These are phyloP conservation scores for Rhorus exstirpatorius DNA, from an alignment of 2,888 invertebrate genomes.

Conservation along the genomic window DNA sequence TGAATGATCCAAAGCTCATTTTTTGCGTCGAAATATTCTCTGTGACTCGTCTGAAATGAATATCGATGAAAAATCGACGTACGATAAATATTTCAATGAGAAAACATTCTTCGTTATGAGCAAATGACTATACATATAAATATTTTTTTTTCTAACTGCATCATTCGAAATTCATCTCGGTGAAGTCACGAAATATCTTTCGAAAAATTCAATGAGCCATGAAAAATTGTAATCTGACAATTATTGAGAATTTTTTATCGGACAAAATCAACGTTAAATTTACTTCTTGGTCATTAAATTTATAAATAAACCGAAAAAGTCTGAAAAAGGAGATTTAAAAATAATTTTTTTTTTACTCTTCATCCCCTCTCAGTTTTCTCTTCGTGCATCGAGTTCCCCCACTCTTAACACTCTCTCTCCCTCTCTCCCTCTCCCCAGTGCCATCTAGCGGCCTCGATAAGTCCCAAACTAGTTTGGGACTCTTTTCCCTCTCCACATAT, in stretches of 20 bases:
- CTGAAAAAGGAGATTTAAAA: too few species aligned
- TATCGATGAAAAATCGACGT: too few species aligned
- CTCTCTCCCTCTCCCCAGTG: conserved; percentile 33
- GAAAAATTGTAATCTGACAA: background rate
- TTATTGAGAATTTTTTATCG: conserved; percentile 1
- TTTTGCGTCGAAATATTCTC: too few species aligned
- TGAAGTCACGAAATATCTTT: conserved; percentile 17
- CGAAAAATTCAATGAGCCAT: background rate
- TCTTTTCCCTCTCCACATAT: background rate
- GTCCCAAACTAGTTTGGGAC: conserved; percentile 30
- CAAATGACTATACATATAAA: too few species aligned
- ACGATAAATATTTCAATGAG: too few species aligned
- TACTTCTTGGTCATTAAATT: too few species aligned
- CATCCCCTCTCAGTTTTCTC: conserved; percentile 20
- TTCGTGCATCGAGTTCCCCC: background rate
- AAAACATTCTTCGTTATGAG: too few species aligned
- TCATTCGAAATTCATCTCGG: too few species aligned
- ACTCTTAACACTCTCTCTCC: conserved; percentile 5
- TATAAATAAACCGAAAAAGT: background rate
- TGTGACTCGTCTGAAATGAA: too few species aligned
- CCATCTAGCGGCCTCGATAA: conserved; percentile 22
- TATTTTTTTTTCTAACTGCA: too few species aligned
- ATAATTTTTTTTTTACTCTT: conserved; percentile 12
- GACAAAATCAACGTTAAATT: too few species aligned
- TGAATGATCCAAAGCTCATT: too few species aligned